phyloP scores from a whole-genome alignment of 2,888 invertebrate species.

The Microchrysa polita region DNA sequence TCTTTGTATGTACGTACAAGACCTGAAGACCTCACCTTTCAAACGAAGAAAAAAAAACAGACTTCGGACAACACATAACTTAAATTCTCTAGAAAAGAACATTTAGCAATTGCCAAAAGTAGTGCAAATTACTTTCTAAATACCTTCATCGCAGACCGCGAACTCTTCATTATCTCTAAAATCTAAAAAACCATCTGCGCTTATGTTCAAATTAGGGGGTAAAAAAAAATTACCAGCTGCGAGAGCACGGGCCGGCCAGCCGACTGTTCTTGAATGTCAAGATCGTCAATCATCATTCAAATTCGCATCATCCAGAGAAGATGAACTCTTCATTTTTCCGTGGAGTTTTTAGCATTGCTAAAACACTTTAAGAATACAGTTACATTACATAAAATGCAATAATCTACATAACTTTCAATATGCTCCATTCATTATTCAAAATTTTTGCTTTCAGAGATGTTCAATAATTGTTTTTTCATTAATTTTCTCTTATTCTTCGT shows the following conservation, averaged over 20 bases:
- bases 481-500: slow-evolving; percentile 33
- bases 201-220: not conserved
- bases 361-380: not conserved
- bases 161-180: too few species aligned
- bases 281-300: slow-evolving; percentile 39
- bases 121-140: slow-evolving; percentile 37
- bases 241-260: too few species aligned
- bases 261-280: slow-evolving; percentile 2
- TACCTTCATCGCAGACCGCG: not conserved
- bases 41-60: too few species aligned
- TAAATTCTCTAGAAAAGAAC: not conserved
- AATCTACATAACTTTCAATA: not conserved
- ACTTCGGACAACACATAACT: slow-evolving; percentile 7
- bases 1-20: too few species aligned
- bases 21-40: too few species aligned
- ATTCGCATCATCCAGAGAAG: slow-evolving; percentile 8
- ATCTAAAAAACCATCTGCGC: not conserved
- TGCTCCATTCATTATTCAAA: not conserved
- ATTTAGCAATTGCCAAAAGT: slow-evolving; percentile 19
- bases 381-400: slow-evolving; percentile 9
- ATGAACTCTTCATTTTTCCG: slow-evolving; percentile 3
- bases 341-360: not conserved
- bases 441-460: not conserved
- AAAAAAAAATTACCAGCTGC: not conserved
- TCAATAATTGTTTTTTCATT: too few species aligned